Base-by-base conservation (phyloP, 2,113 vertebrate species). In the Phaetusa simplex region DNA sequence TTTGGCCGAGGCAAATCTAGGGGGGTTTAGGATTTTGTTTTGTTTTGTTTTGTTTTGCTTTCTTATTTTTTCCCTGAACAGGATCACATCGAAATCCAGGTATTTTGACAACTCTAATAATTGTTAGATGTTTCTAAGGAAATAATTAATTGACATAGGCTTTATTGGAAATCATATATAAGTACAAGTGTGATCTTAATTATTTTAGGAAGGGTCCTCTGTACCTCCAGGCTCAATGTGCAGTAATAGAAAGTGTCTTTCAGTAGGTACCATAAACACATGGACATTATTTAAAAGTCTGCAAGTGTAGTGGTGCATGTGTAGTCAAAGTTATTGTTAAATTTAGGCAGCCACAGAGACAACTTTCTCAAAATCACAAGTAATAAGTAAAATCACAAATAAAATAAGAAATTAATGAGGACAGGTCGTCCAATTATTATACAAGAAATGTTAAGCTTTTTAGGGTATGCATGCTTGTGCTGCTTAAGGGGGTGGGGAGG, bases 21-120 rank as follows among this genome's bases (percentile, higher is more conserved):
- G 1, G 3, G 3, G 0, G 0, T 11, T 45, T 15, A 7, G 8
- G 2, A 9, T 0, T 1, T 14, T 34, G 7, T 4, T 84, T 53
- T 40, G 2, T 29, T 55, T 11, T 29, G 15, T 4, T 55, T 55
- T 27, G 26, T 50, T 23, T 13, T 38, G 38, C 38, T 38, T 38
- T 5, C 26, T 64, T 40, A 12, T n/a, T 85, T 52, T 52, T 43
- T 45, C 4, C 12, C n/a, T 45, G 18, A 66, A 7, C 7, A 86
- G 8, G 23, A 58, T 72, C 26, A 56, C 6, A 43, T 45, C 9
- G 9, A 79, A 58, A 77, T 50, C 3, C 18, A 93, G 22, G 8
- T 50, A 62, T 74, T 70, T 77, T 86, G 4, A 24, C 7, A 81
- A 34, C 20, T 50, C 2, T 67, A 61, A 22, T 22, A 55, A 42